phyloP scores from a whole-genome alignment of 1,140 invertebrate species.

The Teleopsis dalmanni region DNA sequence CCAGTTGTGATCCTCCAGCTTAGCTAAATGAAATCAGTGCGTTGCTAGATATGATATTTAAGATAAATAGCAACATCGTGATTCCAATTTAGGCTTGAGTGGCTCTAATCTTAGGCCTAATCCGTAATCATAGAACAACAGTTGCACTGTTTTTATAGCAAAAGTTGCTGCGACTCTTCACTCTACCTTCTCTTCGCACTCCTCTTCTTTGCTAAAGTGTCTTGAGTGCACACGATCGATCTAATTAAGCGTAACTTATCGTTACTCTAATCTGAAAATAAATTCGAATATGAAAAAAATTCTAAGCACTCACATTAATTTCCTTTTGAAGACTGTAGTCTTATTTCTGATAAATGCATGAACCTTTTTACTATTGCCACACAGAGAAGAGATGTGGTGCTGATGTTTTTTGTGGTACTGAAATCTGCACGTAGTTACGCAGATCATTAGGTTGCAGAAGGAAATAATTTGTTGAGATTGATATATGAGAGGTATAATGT shows the following conservation, averaged over 20 bases:
- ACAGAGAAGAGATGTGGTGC: too few species aligned
- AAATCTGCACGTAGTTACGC: too few species aligned
- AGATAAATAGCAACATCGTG: constrained; percentile 16
- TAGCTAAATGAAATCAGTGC: not conserved
- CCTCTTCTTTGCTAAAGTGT: not conserved
- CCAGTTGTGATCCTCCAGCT: not conserved
- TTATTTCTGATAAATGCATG: too few species aligned
- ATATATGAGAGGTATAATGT: too few species aligned
- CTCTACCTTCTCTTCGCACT: not conserved
- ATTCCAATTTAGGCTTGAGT: constrained; percentile 17
- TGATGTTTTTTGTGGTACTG: too few species aligned
- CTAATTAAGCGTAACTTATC: constrained; percentile 15
- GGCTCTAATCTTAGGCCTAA: constrained; percentile 12
- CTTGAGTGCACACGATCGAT: constrained; percentile 11
- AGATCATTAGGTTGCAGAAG: too few species aligned
- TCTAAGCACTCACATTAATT: too few species aligned
- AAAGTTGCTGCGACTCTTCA: not conserved
- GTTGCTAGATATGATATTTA: constrained; percentile 12
- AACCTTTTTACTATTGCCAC: too few species aligned
- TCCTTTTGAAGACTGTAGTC: too few species aligned
- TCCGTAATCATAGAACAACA: constrained; percentile 1
- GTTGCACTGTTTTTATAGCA: not conserved
- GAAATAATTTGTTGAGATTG: too few species aligned
- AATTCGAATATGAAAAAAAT: too few species aligned
- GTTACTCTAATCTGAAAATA: constrained; percentile 7